Evolutionary conservation across 2,888 invertebrate genomes (phyloP).

Genomic region (Chalcosyrphus nemorum): DNA sequence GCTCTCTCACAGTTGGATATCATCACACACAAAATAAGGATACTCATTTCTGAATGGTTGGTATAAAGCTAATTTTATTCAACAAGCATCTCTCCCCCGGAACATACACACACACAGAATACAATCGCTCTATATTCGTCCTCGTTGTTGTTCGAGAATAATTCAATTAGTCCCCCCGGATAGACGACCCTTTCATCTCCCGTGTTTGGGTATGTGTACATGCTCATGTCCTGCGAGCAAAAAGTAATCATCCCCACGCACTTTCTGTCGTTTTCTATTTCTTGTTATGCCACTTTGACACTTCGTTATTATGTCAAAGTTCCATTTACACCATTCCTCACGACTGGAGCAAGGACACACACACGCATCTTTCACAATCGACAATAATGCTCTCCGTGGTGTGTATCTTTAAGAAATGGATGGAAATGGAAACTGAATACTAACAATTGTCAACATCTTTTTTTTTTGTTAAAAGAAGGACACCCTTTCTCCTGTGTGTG

Average conservation of each 20-base stretch:
- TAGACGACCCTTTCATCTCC: not conserved
- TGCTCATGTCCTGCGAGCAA: not conserved
- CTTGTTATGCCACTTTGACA: slow-evolving; percentile 63
- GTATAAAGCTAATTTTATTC: slow-evolving; percentile 59
- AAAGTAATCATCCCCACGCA: slow-evolving; percentile 62
- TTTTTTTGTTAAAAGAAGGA: not conserved
- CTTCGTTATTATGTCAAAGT: slow-evolving; percentile 63
- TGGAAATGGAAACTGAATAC: slow-evolving; percentile 55
- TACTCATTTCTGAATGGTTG: slow-evolving; percentile 63
- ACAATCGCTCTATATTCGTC: slow-evolving; percentile 3
- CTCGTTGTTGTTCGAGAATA: slow-evolving; percentile 16
- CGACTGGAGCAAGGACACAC: slow-evolving; percentile 21
- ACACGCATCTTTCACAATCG: slow-evolving; percentile 43
- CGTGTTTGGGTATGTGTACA: not conserved
- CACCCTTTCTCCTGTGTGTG: not conserved
- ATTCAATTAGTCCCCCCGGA: slow-evolving; percentile 60
- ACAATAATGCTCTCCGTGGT: not conserved
- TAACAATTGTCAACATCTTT: slow-evolving; percentile 34
- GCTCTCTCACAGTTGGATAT: slow-evolving; percentile 56
- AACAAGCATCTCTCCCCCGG: slow-evolving; percentile 40
- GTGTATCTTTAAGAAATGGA: slow-evolving; percentile 25
- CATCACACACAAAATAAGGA: slow-evolving; percentile 49
- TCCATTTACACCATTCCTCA: slow-evolving; percentile 27
- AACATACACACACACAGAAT: no score
- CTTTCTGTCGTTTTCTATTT: slow-evolving; percentile 45